Evolutionary conservation across 2,888 invertebrate species (phyloP).

Genomic region (Temnothorax ravouxi): DNA sequence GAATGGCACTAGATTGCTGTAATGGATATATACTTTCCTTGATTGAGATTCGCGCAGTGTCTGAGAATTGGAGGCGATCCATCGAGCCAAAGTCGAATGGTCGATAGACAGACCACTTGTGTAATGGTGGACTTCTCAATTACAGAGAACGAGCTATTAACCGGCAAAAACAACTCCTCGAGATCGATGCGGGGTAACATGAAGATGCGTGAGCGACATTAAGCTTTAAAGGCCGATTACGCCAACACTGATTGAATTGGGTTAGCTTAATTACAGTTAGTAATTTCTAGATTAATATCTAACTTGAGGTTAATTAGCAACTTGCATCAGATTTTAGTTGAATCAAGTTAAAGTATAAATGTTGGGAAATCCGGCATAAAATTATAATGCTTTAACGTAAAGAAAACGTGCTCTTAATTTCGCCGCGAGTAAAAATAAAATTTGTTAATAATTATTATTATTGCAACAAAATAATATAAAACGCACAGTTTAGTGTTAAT

Average conservation of each 20-base stretch:
- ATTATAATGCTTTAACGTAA: not conserved
- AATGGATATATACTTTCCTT: conserved; percentile 12
- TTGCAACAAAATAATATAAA: not conserved
- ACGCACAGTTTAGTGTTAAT: not conserved
- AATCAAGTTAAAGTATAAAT: conserved; percentile 14
- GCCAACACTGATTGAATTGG: conserved; percentile 21
- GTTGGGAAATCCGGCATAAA: not conserved
- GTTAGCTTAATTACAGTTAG: conserved; percentile 28
- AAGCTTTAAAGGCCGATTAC: conserved; percentile 40
- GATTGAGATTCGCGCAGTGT: conserved; percentile 35
- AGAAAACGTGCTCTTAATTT: not conserved
- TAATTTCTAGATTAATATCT: conserved; percentile 40
- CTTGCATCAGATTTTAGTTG: conserved; percentile 4
- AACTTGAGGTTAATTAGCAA: conserved; percentile 13
- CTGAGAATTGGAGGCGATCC: not conserved
- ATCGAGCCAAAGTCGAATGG: conserved; percentile 15
- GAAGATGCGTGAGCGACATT: conserved; percentile 43
- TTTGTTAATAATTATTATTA: not conserved
- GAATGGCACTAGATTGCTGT: not conserved
- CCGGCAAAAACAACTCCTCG: conserved; percentile 31
- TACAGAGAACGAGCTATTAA: conserved; percentile 48
- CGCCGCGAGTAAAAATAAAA: not conserved
- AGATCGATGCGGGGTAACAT: conserved; percentile 37
- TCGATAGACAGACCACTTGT: conserved; percentile 28
- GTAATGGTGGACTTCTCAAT: conserved; percentile 42